Evolutionary conservation across 2,888 invertebrate genomes (phyloP).

Genomic region (Ennomos erosarius): DNA sequence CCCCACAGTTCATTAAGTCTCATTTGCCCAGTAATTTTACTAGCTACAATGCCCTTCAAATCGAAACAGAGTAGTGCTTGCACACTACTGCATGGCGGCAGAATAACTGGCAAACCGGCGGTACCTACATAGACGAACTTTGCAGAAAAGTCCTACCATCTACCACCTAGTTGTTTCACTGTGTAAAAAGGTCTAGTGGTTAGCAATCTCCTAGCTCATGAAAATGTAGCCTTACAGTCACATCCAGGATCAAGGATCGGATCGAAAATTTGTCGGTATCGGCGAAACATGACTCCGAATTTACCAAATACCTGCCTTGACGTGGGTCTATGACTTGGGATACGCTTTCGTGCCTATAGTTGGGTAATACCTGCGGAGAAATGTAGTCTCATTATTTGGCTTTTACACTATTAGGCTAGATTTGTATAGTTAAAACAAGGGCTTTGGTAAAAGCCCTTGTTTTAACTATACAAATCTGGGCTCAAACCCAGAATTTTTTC

Average conservation of each 20-base stretch:
- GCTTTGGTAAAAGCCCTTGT: too few relatives aligned
- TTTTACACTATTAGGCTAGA: background rate
- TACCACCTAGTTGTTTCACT: too few relatives aligned
- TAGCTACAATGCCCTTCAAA: too few relatives aligned
- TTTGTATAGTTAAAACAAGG: too few relatives aligned
- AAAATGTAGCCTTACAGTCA: conserved; percentile 3
- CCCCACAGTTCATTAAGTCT: too few relatives aligned
- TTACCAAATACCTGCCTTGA: conserved; percentile 29
- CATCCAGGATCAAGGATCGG: background rate
- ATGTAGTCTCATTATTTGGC: conserved; percentile 13
- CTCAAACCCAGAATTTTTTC: conserved; percentile 1
- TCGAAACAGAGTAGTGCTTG: too few relatives aligned
- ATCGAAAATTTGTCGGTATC: conserved; percentile 32
- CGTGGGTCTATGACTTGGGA: conserved; percentile 15
- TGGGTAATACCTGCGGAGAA: conserved; percentile 18
- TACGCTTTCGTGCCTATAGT: conserved; percentile 18
- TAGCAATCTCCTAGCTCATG: background rate
- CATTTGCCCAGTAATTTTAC: too few relatives aligned
- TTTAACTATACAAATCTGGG: background rate
- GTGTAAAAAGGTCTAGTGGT: too few relatives aligned
- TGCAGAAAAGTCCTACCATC: too few relatives aligned
- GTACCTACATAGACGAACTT: too few relatives aligned
- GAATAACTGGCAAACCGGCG: too few relatives aligned
- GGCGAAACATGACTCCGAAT: conserved; percentile 22
- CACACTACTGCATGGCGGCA: too few relatives aligned